These are phyloP conservation scores for Villa cingulata DNA, from an alignment of 2,888 invertebrate species.

Conservation along the genomic window DNA sequence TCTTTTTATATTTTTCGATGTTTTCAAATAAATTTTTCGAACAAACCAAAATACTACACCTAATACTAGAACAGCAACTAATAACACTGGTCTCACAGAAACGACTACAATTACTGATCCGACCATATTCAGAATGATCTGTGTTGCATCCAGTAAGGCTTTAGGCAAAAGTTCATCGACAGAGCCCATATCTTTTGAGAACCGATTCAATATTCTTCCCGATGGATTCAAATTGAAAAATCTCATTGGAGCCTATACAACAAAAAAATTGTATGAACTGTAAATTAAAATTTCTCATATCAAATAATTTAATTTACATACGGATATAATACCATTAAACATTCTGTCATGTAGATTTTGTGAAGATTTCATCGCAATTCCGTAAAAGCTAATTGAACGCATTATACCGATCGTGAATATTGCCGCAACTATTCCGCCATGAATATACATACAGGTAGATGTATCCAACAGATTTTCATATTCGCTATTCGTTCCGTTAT, in stretches of 20 bases:
- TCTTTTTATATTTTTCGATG: constrained; percentile 54
- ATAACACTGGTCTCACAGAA: constrained; percentile 44
- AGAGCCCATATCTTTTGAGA: constrained; percentile 74
- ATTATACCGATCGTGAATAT: constrained; percentile 44
- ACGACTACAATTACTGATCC: constrained; percentile 50
- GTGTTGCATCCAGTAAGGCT: constrained; percentile 50
- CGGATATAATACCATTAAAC: constrained; percentile 40
- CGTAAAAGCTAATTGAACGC: constrained; percentile 50
- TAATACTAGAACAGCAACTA: constrained; percentile 45
- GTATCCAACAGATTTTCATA: constrained; percentile 16
- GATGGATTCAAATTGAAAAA: constrained; percentile 80
- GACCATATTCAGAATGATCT: constrained; percentile 37
- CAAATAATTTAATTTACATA: not conserved
- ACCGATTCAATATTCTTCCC: constrained; percentile 61
- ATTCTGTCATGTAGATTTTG: constrained; percentile 54
- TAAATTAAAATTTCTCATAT: not conserved
- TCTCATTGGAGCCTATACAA: constrained; percentile 39
- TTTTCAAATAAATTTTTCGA: constrained; percentile 48
- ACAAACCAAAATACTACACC: constrained; percentile 44
- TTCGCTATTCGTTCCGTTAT: not conserved
- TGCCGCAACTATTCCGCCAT: constrained; percentile 40
- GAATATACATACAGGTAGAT: constrained; percentile 47
- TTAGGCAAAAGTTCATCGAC: constrained; percentile 65
- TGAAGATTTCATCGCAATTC: constrained; percentile 49
- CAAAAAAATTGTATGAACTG: not conserved